phyloP scores from a whole-genome alignment of 2,113 vertebrate genomes.

The Potamarius usumacintae region DNA sequence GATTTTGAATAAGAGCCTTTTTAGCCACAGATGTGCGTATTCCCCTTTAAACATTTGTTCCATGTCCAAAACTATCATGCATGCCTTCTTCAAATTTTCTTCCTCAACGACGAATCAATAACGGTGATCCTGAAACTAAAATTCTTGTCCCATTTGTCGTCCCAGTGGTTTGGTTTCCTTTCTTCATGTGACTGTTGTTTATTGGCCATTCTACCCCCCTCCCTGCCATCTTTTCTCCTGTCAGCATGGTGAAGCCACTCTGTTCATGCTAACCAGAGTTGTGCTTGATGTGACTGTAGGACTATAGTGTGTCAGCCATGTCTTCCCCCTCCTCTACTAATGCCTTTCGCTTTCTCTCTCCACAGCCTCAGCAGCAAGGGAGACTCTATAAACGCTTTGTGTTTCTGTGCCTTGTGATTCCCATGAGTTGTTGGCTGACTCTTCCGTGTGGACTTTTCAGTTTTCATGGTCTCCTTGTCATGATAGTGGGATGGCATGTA shows the following conservation, averaged over 20 bases:
- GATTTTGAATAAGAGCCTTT: neutral
- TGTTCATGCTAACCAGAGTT: conserved; percentile 75
- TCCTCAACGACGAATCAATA: conserved; percentile 73
- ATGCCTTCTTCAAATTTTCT: conserved; percentile 86
- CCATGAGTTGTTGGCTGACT: conserved; percentile 59
- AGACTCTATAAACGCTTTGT: conserved; percentile 69
- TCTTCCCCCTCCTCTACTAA: conserved; percentile 75
- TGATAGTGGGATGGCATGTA: conserved; percentile 48
- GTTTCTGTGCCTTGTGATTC: conserved; percentile 69
- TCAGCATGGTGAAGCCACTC: conserved; percentile 82
- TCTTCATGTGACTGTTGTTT: conserved; percentile 78
- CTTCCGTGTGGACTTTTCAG: conserved; percentile 53
- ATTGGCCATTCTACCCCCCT: conserved; percentile 78
- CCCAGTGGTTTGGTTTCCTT: conserved; percentile 76
- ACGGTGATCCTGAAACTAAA: conserved; percentile 71
- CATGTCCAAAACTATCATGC: conserved; percentile 88
- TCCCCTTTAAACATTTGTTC: conserved; percentile 92
- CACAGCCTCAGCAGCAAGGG: conserved; percentile 74
- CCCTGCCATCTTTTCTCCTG: conserved; percentile 77
- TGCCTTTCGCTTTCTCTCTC: conserved; percentile 74
- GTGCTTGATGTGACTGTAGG: conserved; percentile 65
- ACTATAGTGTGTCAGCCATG: conserved; percentile 67
- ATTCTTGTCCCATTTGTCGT: conserved; percentile 86
- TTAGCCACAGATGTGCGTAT: conserved; percentile 63
- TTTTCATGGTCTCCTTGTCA: conserved; percentile 47